Evolutionary conservation across 2,797 vertebrate genomes (phyloP).

Genomic region (Clarias laeviceps): DNA sequence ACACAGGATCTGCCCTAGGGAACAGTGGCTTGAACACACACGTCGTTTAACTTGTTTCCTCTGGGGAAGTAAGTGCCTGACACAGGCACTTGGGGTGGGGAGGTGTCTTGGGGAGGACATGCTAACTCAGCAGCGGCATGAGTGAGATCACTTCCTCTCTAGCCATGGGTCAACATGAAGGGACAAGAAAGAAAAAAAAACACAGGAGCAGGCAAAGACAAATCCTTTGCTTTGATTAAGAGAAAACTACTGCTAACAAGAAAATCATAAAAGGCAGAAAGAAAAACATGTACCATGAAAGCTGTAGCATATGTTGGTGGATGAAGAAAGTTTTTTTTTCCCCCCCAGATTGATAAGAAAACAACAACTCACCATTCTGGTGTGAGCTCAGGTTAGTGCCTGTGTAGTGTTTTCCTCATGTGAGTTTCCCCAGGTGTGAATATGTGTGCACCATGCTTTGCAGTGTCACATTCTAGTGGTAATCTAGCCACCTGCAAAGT

Average conservation of each 20-base stretch:
- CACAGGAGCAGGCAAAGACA: conserved; percentile 17
- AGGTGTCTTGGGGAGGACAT: conserved; percentile 22
- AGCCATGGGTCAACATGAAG: conserved; percentile 47
- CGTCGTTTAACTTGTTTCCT: conserved; percentile 39
- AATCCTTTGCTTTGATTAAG: conserved; percentile 4
- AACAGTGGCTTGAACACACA: conserved; percentile 10
- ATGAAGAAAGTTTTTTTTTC: background rate
- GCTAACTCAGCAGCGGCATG: conserved; percentile 45
- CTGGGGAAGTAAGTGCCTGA: conserved; percentile 25
- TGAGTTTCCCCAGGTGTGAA: background rate
- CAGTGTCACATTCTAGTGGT: background rate
- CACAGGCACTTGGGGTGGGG: too few species aligned
- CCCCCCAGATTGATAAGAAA: background rate
- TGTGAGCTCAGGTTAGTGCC: background rate
- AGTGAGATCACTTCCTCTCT: conserved; percentile 59
- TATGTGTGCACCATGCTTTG: background rate
- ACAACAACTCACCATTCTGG: background rate
- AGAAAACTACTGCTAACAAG: background rate
- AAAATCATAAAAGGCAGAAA: background rate
- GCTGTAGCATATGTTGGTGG: background rate
- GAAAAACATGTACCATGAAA: background rate
- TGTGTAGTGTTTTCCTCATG: background rate
- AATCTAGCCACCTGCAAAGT: background rate
- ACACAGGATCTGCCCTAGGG: conserved; percentile 4
- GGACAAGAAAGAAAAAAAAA: conserved; percentile 15